Percentiles rank a stretch among this genome's conserved stretches.
phyloP scores from a whole-genome alignment of 2,888 invertebrate species.

The Siphonodentalium dalli region DNA sequence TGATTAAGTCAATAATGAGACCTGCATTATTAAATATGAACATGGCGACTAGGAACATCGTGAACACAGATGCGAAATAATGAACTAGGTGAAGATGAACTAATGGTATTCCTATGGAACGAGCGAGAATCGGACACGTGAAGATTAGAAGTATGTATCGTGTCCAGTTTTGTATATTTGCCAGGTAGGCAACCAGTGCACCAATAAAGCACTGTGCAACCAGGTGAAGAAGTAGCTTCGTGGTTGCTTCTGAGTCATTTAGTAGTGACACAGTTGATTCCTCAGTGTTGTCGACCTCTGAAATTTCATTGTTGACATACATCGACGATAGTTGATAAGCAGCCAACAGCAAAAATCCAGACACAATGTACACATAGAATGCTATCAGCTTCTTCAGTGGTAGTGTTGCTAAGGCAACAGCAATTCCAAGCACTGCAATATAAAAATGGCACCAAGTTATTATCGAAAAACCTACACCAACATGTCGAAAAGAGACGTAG shows the following conservation, averaged over 20 bases:
- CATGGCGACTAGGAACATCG: conserved; percentile 63
- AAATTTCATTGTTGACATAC: conserved; percentile 63
- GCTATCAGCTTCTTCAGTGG: conserved; percentile 67
- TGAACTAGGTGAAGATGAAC: conserved; percentile 63
- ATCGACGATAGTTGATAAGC: conserved; percentile 66
- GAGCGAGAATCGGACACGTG: conserved; percentile 67
- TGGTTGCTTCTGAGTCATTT: conserved; percentile 48
- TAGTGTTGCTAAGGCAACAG: conserved; percentile 66
- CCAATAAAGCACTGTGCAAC: conserved; percentile 61
- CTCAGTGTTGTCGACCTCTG: conserved; percentile 29
- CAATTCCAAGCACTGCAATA: conserved; percentile 66
- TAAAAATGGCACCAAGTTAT: not conserved
- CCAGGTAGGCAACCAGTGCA: conserved; percentile 60
- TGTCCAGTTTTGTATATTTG: conserved; percentile 63
- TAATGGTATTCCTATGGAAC: conserved; percentile 65
- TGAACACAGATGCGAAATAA: conserved; percentile 65
- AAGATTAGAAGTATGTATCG: conserved; percentile 65
- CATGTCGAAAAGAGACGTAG: too few relatives aligned
- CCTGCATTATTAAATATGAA: conserved; percentile 65
- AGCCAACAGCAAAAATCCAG: conserved; percentile 63
- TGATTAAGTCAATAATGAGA: conserved; percentile 57
- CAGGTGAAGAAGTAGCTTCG: conserved; percentile 58
- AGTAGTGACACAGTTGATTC: conserved; percentile 34
- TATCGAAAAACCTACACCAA: too few relatives aligned
- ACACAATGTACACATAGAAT: conserved; percentile 68